Conservation (phyloP, 2,888 invertebrate species). For the Tipula confusa region DNA sequence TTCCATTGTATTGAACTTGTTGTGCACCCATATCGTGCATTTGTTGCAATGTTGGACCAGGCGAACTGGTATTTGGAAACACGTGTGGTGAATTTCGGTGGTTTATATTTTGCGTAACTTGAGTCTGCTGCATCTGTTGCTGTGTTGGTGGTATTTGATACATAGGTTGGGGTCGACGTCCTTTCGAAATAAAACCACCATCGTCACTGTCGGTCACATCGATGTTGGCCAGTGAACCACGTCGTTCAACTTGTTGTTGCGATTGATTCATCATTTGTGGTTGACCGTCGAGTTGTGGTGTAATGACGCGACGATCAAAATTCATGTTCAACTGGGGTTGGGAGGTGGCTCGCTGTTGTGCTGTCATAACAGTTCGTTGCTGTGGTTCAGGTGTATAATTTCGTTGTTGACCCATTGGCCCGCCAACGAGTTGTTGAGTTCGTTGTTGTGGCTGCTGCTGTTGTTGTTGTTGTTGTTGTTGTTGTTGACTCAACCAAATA, state of each 20-base stretch:
- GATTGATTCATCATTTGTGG: conserved; percentile 34
- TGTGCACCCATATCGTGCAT: neutral
- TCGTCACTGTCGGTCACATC: conserved; percentile 57
- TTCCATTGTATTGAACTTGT: neutral
- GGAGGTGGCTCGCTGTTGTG: conserved; percentile 54
- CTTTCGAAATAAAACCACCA: conserved; percentile 53
- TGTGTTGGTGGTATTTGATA: conserved; percentile 36
- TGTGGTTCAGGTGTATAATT: conserved; percentile 36
- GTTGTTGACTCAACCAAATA: conserved; percentile 36
- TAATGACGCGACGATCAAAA: conserved; percentile 35
- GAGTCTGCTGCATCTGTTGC: conserved; percentile 30
- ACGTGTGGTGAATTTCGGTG: conserved; percentile 36
- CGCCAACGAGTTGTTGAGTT: neutral
- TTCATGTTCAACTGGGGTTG: conserved; percentile 57
- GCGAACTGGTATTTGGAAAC: conserved; percentile 32
- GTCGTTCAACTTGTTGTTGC: conserved; percentile 41
- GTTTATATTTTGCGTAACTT: neutral
- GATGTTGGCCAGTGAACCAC: conserved; percentile 60
- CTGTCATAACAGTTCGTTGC: conserved; percentile 39
- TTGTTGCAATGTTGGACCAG: neutral
- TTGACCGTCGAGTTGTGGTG: conserved; percentile 31
- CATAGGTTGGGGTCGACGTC: conserved; percentile 36
- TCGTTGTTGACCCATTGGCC: neutral
- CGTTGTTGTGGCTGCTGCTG: neutral
- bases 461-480: neutral